Evolutionary conservation across 2,113 vertebrate genomes (phyloP).

Genomic region (Lucifuga dentata): DNA sequence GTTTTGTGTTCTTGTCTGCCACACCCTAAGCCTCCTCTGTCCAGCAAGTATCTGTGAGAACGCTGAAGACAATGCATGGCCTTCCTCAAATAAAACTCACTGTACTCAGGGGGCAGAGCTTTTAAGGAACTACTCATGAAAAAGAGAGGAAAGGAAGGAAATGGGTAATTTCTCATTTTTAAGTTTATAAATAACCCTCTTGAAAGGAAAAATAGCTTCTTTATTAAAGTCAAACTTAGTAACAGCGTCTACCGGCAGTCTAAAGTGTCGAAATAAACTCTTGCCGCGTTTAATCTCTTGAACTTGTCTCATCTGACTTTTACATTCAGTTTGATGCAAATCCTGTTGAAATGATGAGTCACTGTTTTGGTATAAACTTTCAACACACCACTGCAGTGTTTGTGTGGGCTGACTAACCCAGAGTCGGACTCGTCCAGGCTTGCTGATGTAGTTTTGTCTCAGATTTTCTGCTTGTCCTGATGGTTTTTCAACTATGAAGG

Average conservation of each 20-base stretch:
- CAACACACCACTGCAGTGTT: background rate
- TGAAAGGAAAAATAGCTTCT: too few species aligned
- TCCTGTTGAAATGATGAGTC: too few species aligned
- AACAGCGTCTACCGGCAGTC: too few species aligned
- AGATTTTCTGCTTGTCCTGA: conserved; percentile 24
- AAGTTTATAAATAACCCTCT: conserved; percentile 33
- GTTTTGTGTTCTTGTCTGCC: conserved; percentile 2
- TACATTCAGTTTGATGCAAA: background rate
- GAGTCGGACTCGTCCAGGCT: conserved; percentile 16
- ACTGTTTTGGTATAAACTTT: background rate
- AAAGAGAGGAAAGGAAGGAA: conserved; percentile 47
- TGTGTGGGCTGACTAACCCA: conserved; percentile 10
- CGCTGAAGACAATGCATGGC: conserved; percentile 40
- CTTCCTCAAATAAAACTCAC: conserved; percentile 24
- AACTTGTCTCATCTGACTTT: background rate
- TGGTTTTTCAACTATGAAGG: conserved; percentile 14
- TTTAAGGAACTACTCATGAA: conserved; percentile 40
- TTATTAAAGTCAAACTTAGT: too few species aligned
- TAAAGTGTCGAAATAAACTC: too few species aligned
- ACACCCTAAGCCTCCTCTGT: conserved; percentile 43
- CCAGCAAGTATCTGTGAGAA: background rate
- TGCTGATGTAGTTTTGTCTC: conserved; percentile 23
- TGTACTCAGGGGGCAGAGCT: conserved; percentile 8
- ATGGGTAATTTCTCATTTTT: conserved; percentile 30
- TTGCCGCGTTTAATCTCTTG: too few species aligned